Evolutionary conservation across 2,113 vertebrate genomes (phyloP), one percentile per base, ranked within the genome.

Genomic region (Peromyscus maniculatus): DNA sequence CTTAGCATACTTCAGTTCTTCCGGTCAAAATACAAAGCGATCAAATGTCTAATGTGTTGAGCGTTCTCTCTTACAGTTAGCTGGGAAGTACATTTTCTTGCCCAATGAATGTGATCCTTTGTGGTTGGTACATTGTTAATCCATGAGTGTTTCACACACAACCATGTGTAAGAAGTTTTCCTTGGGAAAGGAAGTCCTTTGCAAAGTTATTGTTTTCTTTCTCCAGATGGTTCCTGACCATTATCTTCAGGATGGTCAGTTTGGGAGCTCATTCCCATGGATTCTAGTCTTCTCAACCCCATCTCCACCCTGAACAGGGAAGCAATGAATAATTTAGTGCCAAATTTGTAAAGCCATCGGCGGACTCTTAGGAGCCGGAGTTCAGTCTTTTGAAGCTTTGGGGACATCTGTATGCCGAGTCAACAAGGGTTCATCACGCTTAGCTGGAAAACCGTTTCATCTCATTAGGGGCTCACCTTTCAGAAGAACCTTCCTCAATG

Each of bases 301-400:
- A 69, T 78, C 24, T 80, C 64, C 39, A 62, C 31, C 52, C 26
- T 64, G 52, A 91, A 77, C 4, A 82, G 46, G 39, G 67, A 72
- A 96, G 55, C 82, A 94, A 87, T 80, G 39, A 95, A 94, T 89
- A 91, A 82, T 89, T 49, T 83, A 82, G 49, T 89, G 74, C 24
- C 80, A 86, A 91, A n/a, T 57, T 64, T 55, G 62, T 69, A 86
- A 93, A 36, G 11, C 43, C 84, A 59, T 77, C 62, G 80, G 75
- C n/a, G 90, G 39, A 93, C 57, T 97, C 95, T 89, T 77, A 57
- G 49, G n/a, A 92, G 79, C 62, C 88, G 82, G 77, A 77, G 46
- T 91, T 96, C 55, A 82, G 33, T 79, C n/a, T 84, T 97, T 93
- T 74, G 84, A 94, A 74, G 92, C 67, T 86, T 91, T 92, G 82